Percentiles rank a stretch among this genome's conserved stretches.
Conservation (phyloP, 2,888 invertebrate genomes). For the Monopis laevigella region DNA sequence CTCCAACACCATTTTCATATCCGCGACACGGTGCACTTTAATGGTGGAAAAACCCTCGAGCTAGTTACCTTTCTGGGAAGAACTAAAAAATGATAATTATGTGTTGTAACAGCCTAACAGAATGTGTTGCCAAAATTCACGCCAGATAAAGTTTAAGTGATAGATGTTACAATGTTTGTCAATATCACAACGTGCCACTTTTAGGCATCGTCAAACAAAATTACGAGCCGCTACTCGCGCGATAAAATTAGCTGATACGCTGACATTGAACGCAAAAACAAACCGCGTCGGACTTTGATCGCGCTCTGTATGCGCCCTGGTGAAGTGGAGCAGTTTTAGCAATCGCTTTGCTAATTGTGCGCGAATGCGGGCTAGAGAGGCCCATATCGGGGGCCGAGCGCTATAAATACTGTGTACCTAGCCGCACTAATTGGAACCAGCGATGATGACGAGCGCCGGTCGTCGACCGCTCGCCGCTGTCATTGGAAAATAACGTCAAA, state of each 20-base stretch:
- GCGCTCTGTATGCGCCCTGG: slow-evolving; percentile 46
- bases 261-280: slow-evolving; percentile 67
- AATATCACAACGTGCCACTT: slow-evolving; percentile 7
- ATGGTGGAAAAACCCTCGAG: background rate
- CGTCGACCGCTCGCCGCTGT: slow-evolving; percentile 41
- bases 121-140: too few species aligned
- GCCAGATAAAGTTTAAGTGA: too few species aligned
- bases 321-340: slow-evolving; percentile 26
- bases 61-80: background rate
- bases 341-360: slow-evolving; percentile 32
- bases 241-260: slow-evolving; percentile 65
- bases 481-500: slow-evolving; percentile 29
- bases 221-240: slow-evolving; percentile 38
- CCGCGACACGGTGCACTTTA: background rate
- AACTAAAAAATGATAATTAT: too few species aligned
- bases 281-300: slow-evolving; percentile 48
- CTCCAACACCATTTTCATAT: slow-evolving; percentile 12
- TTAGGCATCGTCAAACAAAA: slow-evolving; percentile 3
- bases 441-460: slow-evolving; percentile 38
- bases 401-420: slow-evolving; percentile 26
- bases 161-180: too few species aligned
- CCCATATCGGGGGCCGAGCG: slow-evolving; percentile 31
- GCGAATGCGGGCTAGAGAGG: slow-evolving; percentile 29
- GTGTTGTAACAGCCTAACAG: too few species aligned
- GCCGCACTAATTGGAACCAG: slow-evolving; percentile 38